These are phyloP conservation scores for Ectobius pallidus DNA, from an alignment of 2,888 invertebrate genomes.

Conservation along the genomic window DNA sequence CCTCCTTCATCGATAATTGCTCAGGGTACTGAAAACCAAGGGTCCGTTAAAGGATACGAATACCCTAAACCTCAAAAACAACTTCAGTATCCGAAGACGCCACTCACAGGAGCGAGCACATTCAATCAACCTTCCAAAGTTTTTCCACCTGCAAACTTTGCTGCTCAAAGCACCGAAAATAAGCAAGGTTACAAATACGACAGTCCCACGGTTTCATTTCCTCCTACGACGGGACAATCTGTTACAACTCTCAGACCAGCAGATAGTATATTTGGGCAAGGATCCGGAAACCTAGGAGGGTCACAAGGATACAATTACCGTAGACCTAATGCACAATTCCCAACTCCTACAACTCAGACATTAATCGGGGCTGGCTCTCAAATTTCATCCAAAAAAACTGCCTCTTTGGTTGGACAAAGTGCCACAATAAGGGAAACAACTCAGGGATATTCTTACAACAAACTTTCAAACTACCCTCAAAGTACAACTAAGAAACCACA, in stretches of 20 bases:
- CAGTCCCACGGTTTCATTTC: background rate
- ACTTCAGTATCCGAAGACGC: background rate
- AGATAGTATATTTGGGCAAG: background rate
- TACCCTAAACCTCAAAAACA: background rate
- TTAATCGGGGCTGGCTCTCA: no score
- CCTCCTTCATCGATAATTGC: background rate
- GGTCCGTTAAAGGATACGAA: background rate
- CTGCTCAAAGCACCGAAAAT: background rate
- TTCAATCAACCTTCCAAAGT: background rate
- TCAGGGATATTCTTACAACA: no score
- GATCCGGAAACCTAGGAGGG: background rate
- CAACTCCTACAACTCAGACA: background rate
- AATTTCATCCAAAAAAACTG: no score
- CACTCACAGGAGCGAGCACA: background rate
- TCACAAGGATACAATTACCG: background rate
- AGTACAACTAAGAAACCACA: no score
- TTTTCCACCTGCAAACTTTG: background rate
- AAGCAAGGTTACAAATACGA: background rate
- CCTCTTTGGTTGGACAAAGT: no score
- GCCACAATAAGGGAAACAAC: no score
- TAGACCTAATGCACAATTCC: background rate
- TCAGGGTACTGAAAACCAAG: background rate
- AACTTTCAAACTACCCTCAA: no score
- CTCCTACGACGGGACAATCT: background rate
- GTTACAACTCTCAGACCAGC: background rate